Conservation (phyloP, 1,140 invertebrate genomes). For the Drosophila nannoptera region DNA sequence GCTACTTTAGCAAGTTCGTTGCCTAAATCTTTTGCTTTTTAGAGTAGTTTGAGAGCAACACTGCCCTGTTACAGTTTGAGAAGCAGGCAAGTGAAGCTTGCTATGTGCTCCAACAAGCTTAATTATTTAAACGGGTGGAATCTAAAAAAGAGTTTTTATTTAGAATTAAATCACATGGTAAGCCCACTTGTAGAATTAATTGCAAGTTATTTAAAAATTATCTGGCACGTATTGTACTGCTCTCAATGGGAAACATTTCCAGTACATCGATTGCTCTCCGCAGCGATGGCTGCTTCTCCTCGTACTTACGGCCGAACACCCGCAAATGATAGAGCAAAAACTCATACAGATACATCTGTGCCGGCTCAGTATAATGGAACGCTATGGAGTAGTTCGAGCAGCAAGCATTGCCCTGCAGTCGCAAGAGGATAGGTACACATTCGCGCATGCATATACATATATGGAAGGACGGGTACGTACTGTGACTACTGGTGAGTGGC, state of each 20-base stretch:
- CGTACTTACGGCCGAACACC: conserved; percentile 21
- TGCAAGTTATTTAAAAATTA: conserved; percentile 47
- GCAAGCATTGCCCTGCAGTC: conserved; percentile 44
- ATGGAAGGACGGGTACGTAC: conserved; percentile 20
- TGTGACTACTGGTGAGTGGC: conserved; percentile 31
- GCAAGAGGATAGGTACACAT: not conserved
- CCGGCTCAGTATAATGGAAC: conserved; percentile 58
- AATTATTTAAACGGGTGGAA: not conserved
- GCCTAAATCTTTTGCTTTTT: conserved; percentile 31
- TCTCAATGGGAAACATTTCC: conserved; percentile 53
- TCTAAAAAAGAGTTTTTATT: not conserved
- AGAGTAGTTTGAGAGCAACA: conserved; percentile 17
- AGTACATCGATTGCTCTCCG: conserved; percentile 33
- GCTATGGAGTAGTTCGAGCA: conserved; percentile 63
- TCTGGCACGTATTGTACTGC: conserved; percentile 51
- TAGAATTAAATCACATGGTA: conserved; percentile 14
- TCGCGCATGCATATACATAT: not conserved
- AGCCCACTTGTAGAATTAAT: not conserved
- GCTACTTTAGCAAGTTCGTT: conserved; percentile 15
- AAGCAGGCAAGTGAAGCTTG: not conserved
- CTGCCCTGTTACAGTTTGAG: not conserved
- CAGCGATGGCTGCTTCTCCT: conserved; percentile 12
- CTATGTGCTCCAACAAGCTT: not conserved
- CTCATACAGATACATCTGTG: conserved; percentile 61
- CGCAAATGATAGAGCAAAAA: conserved; percentile 56